Percentiles rank a stretch among this genome's conserved stretches.
phyloP scores from a whole-genome alignment of 2,888 invertebrate genomes.

The Melipona beecheii region DNA sequence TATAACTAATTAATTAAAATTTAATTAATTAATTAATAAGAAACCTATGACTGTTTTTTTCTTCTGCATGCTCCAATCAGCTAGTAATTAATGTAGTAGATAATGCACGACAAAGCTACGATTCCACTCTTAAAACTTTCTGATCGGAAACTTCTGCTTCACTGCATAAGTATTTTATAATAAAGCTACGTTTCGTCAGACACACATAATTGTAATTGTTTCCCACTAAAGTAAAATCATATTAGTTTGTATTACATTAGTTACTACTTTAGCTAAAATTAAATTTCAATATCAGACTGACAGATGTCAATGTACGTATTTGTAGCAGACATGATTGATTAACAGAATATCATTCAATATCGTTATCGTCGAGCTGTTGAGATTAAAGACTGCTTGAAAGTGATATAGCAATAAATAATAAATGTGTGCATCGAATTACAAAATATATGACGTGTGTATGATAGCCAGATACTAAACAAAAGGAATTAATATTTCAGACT shows the following conservation, averaged over 20 bases:
- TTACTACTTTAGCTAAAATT: neutral
- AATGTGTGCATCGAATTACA: constrained; percentile 11
- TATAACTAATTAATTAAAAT: no score
- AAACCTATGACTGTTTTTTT: no score
- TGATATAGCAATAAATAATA: neutral
- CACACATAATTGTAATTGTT: neutral
- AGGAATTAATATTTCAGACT: neutral
- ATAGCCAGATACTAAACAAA: neutral
- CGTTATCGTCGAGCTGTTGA: neutral
- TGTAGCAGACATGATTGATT: neutral
- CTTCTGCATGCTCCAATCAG: no score
- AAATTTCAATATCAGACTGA: neutral
- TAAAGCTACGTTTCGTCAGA: no score
- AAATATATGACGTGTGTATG: neutral
- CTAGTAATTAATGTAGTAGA: no score
- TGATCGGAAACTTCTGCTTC: no score
- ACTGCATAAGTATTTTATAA: no score
- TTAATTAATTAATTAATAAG: no score
- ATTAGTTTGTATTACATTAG: neutral
- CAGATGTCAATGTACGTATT: neutral
- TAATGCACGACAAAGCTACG: no score
- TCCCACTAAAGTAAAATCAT: neutral
- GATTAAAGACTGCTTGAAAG: neutral
- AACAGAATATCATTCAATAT: neutral
- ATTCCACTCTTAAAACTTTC: no score